Conservation (phyloP, 2,797 vertebrate species). For the Dicrostonyx torquatus region DNA sequence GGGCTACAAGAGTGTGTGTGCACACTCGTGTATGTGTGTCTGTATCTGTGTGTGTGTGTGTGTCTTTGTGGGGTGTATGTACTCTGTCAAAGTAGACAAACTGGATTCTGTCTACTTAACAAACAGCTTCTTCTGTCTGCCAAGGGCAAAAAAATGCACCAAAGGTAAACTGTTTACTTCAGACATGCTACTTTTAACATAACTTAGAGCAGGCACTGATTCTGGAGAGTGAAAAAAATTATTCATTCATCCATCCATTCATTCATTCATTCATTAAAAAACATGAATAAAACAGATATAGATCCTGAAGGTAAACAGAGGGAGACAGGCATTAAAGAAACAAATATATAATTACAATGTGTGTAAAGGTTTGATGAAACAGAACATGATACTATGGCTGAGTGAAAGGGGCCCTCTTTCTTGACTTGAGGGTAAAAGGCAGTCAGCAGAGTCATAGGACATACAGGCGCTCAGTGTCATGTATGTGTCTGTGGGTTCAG, state of each 20-base stretch:
- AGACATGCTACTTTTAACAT: background rate
- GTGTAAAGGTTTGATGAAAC: background rate
- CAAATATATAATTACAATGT: background rate
- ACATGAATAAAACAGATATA: slow-evolving; percentile 22
- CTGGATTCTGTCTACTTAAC: background rate
- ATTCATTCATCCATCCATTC: slow-evolving; percentile 17
- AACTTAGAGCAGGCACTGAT: background rate
- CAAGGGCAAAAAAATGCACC: background rate
- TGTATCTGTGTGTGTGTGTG: too few relatives aligned
- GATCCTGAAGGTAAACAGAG: background rate
- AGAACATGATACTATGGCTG: background rate
- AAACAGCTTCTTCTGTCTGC: background rate
- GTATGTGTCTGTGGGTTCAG: background rate
- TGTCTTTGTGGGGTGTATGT: background rate
- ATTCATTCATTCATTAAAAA: slow-evolving; percentile 37
- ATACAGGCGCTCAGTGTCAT: background rate
- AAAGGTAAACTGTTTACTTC: background rate
- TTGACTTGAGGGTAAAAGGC: background rate
- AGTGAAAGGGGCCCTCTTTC: background rate
- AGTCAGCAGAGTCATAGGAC: background rate
- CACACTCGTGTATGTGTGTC: background rate
- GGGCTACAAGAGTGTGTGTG: too few relatives aligned
- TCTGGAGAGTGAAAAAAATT: background rate
- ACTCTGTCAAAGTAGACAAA: background rate
- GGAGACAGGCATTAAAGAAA: background rate